Percentiles rank a stretch among this genome's conserved stretches.
Conservation (phyloP, 1,140 invertebrate genomes). For the Cotesia glomerata region DNA sequence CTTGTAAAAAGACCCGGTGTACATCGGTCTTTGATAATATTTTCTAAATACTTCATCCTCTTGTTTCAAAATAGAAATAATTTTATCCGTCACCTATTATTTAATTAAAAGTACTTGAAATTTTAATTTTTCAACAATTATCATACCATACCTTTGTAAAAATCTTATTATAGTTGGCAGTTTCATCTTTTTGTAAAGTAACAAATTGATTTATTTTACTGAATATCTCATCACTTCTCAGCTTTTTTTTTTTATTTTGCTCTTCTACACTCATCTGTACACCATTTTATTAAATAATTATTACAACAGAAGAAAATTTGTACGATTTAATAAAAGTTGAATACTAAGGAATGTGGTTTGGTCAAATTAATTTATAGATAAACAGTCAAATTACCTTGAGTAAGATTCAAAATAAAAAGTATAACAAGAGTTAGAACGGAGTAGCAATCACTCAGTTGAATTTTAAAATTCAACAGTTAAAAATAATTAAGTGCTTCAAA, state of each 20-base stretch:
- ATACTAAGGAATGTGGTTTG: too few species aligned
- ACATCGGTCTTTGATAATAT: constrained; percentile 52
- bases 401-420: too few species aligned
- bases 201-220: constrained; percentile 34
- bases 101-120: not conserved
- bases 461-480: too few species aligned
- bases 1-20: constrained; percentile 65
- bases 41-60: constrained; percentile 44
- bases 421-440: too few species aligned
- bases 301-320: too few species aligned
- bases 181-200: constrained; percentile 16
- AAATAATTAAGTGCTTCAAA: too few species aligned
- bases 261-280: constrained; percentile 1
- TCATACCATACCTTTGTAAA: constrained; percentile 25
- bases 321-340: too few species aligned
- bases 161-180: constrained; percentile 18
- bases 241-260: constrained; percentile 15
- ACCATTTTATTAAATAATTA: not conserved
- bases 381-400: too few species aligned
- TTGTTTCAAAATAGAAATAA: constrained; percentile 43
- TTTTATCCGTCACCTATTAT: constrained; percentile 29
- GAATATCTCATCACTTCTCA: constrained; percentile 24
- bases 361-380: too few species aligned
- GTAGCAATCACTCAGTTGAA: too few species aligned
- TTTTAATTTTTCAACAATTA: not conserved